These are phyloP conservation scores for Podabrus alpinus DNA, from an alignment of 2,888 invertebrate species.

Conservation along the genomic window DNA sequence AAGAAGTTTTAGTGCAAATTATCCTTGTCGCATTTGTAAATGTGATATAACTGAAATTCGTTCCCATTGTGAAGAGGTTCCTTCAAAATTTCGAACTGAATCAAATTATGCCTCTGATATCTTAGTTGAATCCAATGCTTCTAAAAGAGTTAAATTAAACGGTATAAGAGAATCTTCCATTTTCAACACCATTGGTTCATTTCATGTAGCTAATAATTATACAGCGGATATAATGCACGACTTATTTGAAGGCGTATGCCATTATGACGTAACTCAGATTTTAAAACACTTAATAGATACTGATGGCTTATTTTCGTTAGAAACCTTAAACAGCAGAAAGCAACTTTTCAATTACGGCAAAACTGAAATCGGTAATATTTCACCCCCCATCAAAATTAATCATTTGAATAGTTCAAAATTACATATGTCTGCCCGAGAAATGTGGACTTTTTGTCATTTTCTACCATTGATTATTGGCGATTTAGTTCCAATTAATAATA, in stretches of 20 bases:
- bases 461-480: neutral
- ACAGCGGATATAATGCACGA: too few species aligned
- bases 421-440: neutral
- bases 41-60: neutral
- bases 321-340: too few species aligned
- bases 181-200: too few species aligned
- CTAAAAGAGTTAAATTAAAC: conserved; percentile 1
- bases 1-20: neutral
- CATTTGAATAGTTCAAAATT: neutral
- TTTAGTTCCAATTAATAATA: conserved; percentile 1
- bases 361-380: neutral
- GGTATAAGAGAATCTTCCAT: conserved; percentile 6
- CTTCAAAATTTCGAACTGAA: conserved; percentile 10
- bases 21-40: conserved; percentile 7
- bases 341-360: too few species aligned
- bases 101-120: neutral
- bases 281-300: too few species aligned
- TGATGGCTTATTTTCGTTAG: too few species aligned
- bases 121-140: neutral
- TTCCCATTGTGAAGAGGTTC: neutral
- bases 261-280: too few species aligned
- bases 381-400: neutral
- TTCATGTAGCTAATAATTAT: too few species aligned
- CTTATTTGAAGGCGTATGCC: too few species aligned
- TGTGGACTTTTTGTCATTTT: neutral